Base-by-base conservation (phyloP, 2,888 invertebrate species). In the Temnothorax ravouxi region DNA sequence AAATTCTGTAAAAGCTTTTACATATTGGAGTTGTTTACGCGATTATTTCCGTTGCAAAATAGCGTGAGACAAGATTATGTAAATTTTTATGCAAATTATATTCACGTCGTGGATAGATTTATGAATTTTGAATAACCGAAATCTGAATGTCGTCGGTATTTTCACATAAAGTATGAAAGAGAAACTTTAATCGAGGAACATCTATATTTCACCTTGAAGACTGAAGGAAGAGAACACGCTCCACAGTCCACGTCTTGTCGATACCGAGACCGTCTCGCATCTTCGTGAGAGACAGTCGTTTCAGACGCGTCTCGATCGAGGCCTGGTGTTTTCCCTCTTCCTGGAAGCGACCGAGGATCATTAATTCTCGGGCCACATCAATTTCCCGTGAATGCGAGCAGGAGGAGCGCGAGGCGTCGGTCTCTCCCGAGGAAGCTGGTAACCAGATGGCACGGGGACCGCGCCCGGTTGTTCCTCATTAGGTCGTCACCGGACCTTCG, bases 341-440 rank as follows among this genome's bases (percentile, higher is more conserved):
- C 89, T 75, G 83, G 85, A 84, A 90, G 86, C 62, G 71, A 56
- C 47, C 79, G 62, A 75, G 84, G 92, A 92, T 93, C 94, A 93
- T 94, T 93, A 94, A 94, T 93, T 92, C 92, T 93, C 92, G 87
- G 89, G 92, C 91, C 92, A 93, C 93, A 93, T 93, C 93, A 93
- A 94, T 93, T 93, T 93, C 91, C 91, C 92, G 90, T 88, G 89
- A 91, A 88, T 88, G 88, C 88, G 88, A 80, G n/a, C n/a, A n/a
- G 87, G 86, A 84, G 80, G 38, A 72, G 85, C 72, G 84, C 82
- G 82, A 62, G 85, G 83, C 86, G 90, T 76, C 90, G 79, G 82
- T 38, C 64, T 38, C 64, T 80, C 71, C 34, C 69, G 41, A 64
- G 87, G 93, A 92, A 67, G 92, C 93, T 94, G 94, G 93, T 92